Evolutionary conservation across 2,113 vertebrate genomes (phyloP).

Genomic region (Erythrolamprus reginae): DNA sequence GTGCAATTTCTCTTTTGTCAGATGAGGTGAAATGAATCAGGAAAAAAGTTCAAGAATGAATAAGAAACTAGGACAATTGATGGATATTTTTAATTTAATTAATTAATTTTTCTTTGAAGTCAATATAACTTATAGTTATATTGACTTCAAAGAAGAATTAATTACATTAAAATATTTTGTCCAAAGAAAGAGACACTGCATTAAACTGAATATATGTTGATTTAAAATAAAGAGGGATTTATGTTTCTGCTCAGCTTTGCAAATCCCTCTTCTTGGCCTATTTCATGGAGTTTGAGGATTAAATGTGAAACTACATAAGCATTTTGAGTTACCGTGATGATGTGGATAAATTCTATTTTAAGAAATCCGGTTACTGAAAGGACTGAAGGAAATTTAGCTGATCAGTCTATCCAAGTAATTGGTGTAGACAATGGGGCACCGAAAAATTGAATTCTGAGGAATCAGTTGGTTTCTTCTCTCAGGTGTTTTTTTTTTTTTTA

Average conservation of each 20-base stretch:
- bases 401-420: background rate
- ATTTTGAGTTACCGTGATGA: background rate
- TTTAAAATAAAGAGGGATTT: background rate
- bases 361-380: background rate
- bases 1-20: background rate
- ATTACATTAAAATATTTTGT: background rate
- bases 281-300: background rate
- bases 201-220: background rate
- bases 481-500: background rate
- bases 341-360: background rate
- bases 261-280: background rate
- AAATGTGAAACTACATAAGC: background rate
- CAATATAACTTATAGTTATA: no score
- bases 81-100: no score
- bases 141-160: background rate
- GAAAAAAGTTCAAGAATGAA: background rate
- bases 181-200: background rate
- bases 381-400: background rate
- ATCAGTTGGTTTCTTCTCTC: background rate
- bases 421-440: background rate
- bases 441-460: background rate
- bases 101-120: no score
- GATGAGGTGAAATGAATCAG: background rate
- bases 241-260: background rate
- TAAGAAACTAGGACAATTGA: background rate